phyloP scores from a whole-genome alignment of 2,797 vertebrate genomes.

The Enteromius argenteus region DNA sequence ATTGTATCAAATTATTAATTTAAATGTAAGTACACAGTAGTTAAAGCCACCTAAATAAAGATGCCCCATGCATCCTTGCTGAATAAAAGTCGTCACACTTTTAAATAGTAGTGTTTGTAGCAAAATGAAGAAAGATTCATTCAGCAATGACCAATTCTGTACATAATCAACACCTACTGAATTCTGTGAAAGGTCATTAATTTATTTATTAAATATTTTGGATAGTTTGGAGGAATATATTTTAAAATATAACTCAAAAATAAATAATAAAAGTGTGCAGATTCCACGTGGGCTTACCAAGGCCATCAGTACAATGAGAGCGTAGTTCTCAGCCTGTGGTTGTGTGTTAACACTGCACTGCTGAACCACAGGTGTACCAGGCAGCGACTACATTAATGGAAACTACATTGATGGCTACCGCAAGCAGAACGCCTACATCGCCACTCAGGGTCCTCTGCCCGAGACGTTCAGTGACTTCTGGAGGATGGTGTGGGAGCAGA shows the following conservation, averaged over 20 bases:
- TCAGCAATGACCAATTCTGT: background rate
- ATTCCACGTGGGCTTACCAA: background rate
- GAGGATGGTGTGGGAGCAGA: slow-evolving; percentile 98
- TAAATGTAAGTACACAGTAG: too few relatives aligned
- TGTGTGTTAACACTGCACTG: slow-evolving; percentile 16
- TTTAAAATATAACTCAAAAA: background rate
- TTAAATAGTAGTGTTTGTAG: background rate
- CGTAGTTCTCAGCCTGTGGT: background rate
- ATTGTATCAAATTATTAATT: too few relatives aligned
- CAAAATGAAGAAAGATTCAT: background rate
- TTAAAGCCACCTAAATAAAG: too few relatives aligned
- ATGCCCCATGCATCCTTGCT: background rate
- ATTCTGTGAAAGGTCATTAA: background rate
- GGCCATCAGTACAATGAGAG: background rate
- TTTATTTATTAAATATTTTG: background rate
- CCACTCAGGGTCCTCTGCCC: slow-evolving; percentile 92
- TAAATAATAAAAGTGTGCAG: background rate
- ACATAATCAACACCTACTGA: too few relatives aligned
- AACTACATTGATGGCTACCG: slow-evolving; percentile 97
- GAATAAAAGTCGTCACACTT: background rate
- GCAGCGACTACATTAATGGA: slow-evolving; percentile 94
- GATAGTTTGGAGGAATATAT: background rate
- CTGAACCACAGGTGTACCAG: slow-evolving; percentile 83
- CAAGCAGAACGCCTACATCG: slow-evolving; percentile 97
- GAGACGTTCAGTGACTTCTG: slow-evolving; percentile 97